A percentile compares a stretch with the other conserved stretches of the same genome.
phyloP scores from a whole-genome alignment of 35 echinoderm and acorn worm genomes.

The Diadema setosum region DNA sequence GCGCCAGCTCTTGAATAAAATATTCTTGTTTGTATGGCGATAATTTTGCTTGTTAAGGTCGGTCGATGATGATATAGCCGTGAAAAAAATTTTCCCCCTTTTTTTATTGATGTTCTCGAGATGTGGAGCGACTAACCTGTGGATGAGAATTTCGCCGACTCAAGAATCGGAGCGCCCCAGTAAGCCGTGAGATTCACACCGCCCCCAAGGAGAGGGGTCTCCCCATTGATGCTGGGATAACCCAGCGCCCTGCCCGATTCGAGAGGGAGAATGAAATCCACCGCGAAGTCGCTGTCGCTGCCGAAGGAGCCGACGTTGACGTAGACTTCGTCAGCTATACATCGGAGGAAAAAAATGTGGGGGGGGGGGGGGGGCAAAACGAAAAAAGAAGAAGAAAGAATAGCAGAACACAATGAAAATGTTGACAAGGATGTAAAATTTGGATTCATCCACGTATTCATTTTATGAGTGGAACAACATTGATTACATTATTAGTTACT shows the following conservation, averaged over 20 bases:
- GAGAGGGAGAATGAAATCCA: not conserved
- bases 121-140: conserved; percentile 3
- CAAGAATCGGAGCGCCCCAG: not conserved
- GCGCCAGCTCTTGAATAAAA: too few species aligned
- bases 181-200: not conserved
- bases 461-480: too few species aligned
- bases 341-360: not conserved
- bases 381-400: too few species aligned
- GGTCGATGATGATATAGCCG: too few species aligned
- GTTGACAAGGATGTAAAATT: too few species aligned
- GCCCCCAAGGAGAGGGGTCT: not conserved
- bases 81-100: too few species aligned
- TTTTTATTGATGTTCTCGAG: too few species aligned
- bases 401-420: too few species aligned
- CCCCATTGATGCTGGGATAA: not conserved
- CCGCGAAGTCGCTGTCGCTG: not conserved
- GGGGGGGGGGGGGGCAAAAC: not conserved
- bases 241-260: not conserved
- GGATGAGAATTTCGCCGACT: not conserved
- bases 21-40: too few species aligned
- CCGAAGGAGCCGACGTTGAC: not conserved
- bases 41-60: too few species aligned
- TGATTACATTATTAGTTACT: too few species aligned
- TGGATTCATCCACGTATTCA: too few species aligned
- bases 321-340: not conserved